Conservation (phyloP, 2,113 vertebrate genomes). For the Ptyas mucosa region DNA sequence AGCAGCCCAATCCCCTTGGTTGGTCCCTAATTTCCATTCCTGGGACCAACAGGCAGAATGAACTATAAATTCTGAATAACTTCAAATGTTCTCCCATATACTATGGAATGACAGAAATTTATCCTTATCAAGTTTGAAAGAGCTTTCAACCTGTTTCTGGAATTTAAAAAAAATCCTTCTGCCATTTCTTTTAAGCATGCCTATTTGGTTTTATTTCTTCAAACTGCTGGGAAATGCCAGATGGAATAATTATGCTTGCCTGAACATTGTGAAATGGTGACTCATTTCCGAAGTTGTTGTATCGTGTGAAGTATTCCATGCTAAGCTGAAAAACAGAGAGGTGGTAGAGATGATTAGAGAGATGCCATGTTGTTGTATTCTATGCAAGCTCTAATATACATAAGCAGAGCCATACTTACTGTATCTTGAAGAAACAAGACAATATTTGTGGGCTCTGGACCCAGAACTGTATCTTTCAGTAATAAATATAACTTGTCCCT, state of each 20-base stretch:
- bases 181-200: neutral
- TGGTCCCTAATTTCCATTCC: neutral
- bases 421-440: constrained; percentile 60
- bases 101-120: neutral
- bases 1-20: neutral
- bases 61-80: neutral
- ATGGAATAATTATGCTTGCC: constrained; percentile 56
- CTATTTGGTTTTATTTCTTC: neutral
- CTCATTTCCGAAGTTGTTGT: constrained; percentile 53
- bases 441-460: constrained; percentile 36
- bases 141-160: constrained; percentile 1
- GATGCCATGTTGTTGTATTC: neutral
- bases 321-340: constrained; percentile 61
- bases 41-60: neutral
- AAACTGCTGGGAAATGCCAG: neutral
- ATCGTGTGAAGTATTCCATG: constrained; percentile 59
- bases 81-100: constrained; percentile 7
- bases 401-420: constrained; percentile 27
- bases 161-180: constrained; percentile 23
- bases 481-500: constrained; percentile 34
- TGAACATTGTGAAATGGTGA: constrained; percentile 63
- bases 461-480: constrained; percentile 32
- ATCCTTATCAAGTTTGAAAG: constrained; percentile 1
- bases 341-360: constrained; percentile 31
- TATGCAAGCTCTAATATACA: neutral